A percentile compares a stretch with the other conserved stretches of the same genome.
These are phyloP conservation scores for Phenacoccus solenopsis DNA, from an alignment of 1,140 invertebrate genomes.

Conservation along the genomic window DNA sequence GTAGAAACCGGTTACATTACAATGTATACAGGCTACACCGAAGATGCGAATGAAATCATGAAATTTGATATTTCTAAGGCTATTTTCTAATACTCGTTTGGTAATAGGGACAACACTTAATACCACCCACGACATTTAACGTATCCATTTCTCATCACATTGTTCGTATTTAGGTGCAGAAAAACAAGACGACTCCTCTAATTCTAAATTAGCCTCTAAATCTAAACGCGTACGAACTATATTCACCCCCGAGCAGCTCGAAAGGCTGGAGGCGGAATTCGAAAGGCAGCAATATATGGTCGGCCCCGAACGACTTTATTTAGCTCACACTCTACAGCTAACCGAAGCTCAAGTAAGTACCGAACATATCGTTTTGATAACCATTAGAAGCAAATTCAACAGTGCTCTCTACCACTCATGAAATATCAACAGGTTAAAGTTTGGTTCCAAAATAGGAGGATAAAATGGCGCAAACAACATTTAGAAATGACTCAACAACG, in stretches of 20 bases:
- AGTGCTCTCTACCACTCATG: not conserved
- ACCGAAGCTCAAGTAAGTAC: constrained; percentile 72
- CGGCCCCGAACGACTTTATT: constrained; percentile 76
- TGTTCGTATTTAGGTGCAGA: constrained; percentile 6
- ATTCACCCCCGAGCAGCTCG: constrained; percentile 86
- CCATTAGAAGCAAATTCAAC: not conserved
- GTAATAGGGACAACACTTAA: constrained; percentile 1
- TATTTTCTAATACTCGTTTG: constrained; percentile 7
- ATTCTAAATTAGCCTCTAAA: constrained; percentile 25
- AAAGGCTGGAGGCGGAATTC: constrained; percentile 81
- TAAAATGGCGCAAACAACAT: constrained; percentile 91
- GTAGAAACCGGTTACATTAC: constrained; percentile 1
- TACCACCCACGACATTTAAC: not conserved
- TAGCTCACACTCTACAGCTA: constrained; percentile 73
- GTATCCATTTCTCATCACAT: not conserved
- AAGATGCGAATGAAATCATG: not conserved
- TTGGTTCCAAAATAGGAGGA: constrained; percentile 93
- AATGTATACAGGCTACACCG: not conserved
- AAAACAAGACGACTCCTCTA: not conserved
- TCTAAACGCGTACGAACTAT: constrained; percentile 81
- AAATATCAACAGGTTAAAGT: constrained; percentile 58
- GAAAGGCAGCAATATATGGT: constrained; percentile 92
- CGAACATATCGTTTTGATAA: not conserved
- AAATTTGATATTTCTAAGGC: constrained; percentile 7
- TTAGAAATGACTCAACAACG: constrained; percentile 80